Base-by-base conservation (phyloP, 92 coral and sea anemone genomes). In the Meandrina meandrites region DNA sequence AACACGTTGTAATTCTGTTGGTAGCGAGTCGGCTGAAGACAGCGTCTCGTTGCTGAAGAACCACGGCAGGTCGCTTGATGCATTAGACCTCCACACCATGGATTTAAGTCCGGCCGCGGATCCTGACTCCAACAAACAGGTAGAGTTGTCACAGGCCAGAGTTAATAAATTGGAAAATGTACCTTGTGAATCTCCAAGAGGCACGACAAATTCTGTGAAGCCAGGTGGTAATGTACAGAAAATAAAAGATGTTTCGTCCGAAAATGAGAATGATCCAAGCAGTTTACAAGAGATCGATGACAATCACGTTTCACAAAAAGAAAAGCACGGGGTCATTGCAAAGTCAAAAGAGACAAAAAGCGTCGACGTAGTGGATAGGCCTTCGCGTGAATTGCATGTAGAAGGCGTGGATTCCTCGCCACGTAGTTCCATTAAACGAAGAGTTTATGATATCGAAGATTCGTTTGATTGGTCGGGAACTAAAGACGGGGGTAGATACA, bases 381-480 rank as follows among this genome's bases (percentile, higher is more conserved):
- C 36, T 14, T 73, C 31, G 45, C 40, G 71, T 37, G 73, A 74
- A 15, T 5, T 22, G 27, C 31, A 60, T 6, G 80, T 12, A 1
- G 67, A 79, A 47, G 62, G 67, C 34, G 22, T 10, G n/a, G 70
- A 53, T 66, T 30, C 37, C 13, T 12, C 81, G 32, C 48, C 68
- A 5, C 30, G 72, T 8, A 50, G 40, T 83, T 21, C 81, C 35
- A 19, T 50, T 4, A 56, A 67, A 56, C 82, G 70, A 54, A 34
- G 51, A 57, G 67, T 32, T 32, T 45, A 50, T 69, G 71, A 75
- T 21, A 47, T 58, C 5, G 78, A 15, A 14, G 88, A 85, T 47
- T 76, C 88, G 13, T 85, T 85, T 68, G 62, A 67, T 50, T 85
- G 88, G 82, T 60, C 88, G 17, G 76, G 76, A 19, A 76, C 76